Evolutionary conservation across 2,113 vertebrate species (phyloP).

Genomic region (Sinocyclocheilus anshuiensis): DNA sequence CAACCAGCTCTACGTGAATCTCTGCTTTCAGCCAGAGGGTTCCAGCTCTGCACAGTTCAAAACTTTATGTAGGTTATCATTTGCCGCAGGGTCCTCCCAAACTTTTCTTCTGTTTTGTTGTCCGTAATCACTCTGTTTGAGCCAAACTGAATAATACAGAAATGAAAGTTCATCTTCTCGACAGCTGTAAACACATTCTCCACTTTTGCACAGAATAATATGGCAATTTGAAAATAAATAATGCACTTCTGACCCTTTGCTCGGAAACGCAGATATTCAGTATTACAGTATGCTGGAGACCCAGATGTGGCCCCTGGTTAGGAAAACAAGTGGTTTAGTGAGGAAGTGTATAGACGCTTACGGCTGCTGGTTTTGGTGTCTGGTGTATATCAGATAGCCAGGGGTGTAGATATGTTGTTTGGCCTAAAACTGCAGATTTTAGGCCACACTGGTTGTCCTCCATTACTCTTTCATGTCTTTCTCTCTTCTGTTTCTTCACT

Average conservation of each 20-base stretch:
- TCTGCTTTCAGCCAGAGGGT: conserved; percentile 31
- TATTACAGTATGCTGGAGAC: neutral
- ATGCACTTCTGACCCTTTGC: neutral
- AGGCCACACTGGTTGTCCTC: neutral
- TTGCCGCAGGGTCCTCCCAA: conserved; percentile 18
- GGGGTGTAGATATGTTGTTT: conserved; percentile 26
- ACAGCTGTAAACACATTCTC: neutral
- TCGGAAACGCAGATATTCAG: neutral
- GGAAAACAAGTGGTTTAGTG: conserved; percentile 32
- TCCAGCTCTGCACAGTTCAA: conserved; percentile 10
- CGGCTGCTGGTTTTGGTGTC: neutral
- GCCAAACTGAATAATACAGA: neutral
- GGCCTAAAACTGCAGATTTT: neutral
- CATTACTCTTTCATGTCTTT: neutral
- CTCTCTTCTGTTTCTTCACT: neutral
- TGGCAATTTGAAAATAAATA: neutral
- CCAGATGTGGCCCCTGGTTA: conserved; percentile 3
- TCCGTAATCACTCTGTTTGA: neutral
- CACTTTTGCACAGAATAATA: neutral
- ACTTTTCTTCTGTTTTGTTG: neutral
- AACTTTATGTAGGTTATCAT: conserved; percentile 50
- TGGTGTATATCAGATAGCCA: conserved; percentile 4
- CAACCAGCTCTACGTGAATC: conserved; percentile 17
- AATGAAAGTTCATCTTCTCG: neutral
- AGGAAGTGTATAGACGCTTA: conserved; percentile 9